These are phyloP conservation scores for Zhuqinia jingwanae DNA, from an alignment of 2,888 invertebrate species.

Conservation along the genomic window DNA sequence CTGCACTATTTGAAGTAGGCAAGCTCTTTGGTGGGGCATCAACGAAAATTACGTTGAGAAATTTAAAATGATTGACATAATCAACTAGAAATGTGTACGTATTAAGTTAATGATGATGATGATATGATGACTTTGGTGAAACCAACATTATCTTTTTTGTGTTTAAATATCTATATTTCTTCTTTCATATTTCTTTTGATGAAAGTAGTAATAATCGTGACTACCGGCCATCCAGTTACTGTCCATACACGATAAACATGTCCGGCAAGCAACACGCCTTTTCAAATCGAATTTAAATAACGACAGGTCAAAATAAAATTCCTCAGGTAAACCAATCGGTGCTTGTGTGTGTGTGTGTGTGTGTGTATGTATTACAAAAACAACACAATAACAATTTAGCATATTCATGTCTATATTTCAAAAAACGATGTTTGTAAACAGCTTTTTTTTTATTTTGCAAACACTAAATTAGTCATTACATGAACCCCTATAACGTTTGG, in stretches of 20 bases:
- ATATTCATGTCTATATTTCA: slow-evolving; percentile 63
- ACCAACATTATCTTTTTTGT: neutral
- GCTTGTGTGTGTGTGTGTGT: too few species aligned
- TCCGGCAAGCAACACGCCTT: slow-evolving; percentile 10
- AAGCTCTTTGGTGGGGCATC: too few species aligned
- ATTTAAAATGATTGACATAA: slow-evolving; percentile 41
- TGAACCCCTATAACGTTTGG: too few species aligned
- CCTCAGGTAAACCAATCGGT: neutral
- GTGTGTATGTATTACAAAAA: slow-evolving; percentile 12
- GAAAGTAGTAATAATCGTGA: slow-evolving; percentile 4
- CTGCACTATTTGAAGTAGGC: neutral
- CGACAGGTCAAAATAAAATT: neutral
- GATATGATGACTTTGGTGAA: slow-evolving; percentile 25
- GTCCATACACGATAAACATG: slow-evolving; percentile 12
- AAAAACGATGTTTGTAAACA: slow-evolving; percentile 20
- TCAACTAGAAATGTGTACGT: slow-evolving; percentile 25
- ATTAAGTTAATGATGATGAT: too few species aligned
- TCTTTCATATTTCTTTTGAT: neutral
- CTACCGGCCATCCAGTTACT: neutral
- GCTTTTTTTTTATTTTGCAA: slow-evolving; percentile 46
- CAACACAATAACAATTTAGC: slow-evolving; percentile 51
- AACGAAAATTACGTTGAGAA: neutral
- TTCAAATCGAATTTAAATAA: slow-evolving; percentile 14
- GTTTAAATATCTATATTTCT: neutral
- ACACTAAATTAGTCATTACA: slow-evolving; percentile 54